A percentile compares a stretch with the other conserved stretches of the same genome.
phyloP scores from a whole-genome alignment of 2,797 vertebrate genomes.

The Cirrhinus molitorella region DNA sequence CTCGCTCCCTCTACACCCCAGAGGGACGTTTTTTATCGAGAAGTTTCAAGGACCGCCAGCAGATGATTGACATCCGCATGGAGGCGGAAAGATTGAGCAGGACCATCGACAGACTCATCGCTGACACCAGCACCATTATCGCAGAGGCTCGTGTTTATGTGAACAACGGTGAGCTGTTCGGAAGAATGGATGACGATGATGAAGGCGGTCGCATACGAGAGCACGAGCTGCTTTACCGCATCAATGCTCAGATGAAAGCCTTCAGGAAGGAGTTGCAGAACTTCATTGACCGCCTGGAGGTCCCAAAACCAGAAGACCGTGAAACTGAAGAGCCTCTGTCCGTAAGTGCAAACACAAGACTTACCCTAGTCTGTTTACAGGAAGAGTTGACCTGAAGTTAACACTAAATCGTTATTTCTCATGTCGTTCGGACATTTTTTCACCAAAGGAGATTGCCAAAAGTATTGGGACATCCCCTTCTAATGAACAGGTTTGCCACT shows the following conservation, averaged over 20 bases:
- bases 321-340: slow-evolving; percentile 94
- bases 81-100: slow-evolving; percentile 96
- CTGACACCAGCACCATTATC: slow-evolving; percentile 98
- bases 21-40: slow-evolving; percentile 90
- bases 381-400: not conserved
- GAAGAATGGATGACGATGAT: slow-evolving; percentile 93
- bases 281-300: slow-evolving; percentile 96
- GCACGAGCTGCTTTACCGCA: slow-evolving; percentile 96
- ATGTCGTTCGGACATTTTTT: not conserved
- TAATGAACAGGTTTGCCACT: no score
- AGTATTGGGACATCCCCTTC: no score
- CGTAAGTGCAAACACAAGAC: slow-evolving; percentile 82
- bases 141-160: slow-evolving; percentile 94
- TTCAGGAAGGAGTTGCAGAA: slow-evolving; percentile 97
- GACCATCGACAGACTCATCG: slow-evolving; percentile 95
- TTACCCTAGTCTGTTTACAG: not conserved
- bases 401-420: not conserved
- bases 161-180: slow-evolving; percentile 93
- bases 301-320: slow-evolving; percentile 92
- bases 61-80: slow-evolving; percentile 96
- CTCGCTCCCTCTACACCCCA: slow-evolving; percentile 89
- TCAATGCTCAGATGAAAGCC: slow-evolving; percentile 98
- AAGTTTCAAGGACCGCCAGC: slow-evolving; percentile 95
- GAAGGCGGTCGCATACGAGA: slow-evolving; percentile 96
- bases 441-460: not conserved